Percentiles rank a stretch among this genome's conserved stretches.
Evolutionary conservation across 2,113 vertebrate genomes (phyloP).

Genomic region (Castor canadensis): DNA sequence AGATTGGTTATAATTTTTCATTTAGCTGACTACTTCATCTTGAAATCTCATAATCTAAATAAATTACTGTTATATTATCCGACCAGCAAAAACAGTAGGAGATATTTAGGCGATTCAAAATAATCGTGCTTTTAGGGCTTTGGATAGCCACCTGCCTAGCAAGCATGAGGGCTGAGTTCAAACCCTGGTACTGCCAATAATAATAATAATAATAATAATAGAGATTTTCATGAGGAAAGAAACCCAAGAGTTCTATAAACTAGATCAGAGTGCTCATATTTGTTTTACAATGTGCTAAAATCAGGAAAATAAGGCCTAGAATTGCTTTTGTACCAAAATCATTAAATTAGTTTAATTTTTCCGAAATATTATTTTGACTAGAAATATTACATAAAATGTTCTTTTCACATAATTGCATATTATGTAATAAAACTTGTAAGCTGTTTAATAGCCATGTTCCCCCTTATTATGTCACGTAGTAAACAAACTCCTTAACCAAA

Average conservation of each 20-base stretch:
- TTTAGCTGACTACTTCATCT: background rate
- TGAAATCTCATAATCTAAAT: background rate
- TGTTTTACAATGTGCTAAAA: background rate
- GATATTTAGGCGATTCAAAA: background rate
- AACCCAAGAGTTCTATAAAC: background rate
- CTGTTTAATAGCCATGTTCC: background rate
- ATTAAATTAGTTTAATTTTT: slow-evolving; percentile 20
- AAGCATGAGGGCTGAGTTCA: no score
- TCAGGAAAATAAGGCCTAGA: background rate
- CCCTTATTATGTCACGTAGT: background rate
- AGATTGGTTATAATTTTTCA: background rate
- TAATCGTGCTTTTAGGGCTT: background rate
- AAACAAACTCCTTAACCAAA: background rate
- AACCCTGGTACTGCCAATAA: no score
- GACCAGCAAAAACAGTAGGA: background rate
- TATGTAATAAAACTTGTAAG: slow-evolving; percentile 15
- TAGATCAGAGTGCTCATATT: background rate
- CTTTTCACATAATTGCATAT: background rate
- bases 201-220: background rate
- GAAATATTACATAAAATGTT: background rate
- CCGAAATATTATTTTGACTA: slow-evolving; percentile 1
- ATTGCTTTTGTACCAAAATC: slow-evolving; percentile 10
- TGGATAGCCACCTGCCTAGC: no score
- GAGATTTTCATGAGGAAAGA: background rate
- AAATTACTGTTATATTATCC: slow-evolving; percentile 19